Evolutionary conservation across 2,797 vertebrate genomes (phyloP).

Genomic region (Rhynchonycteris naso): DNA sequence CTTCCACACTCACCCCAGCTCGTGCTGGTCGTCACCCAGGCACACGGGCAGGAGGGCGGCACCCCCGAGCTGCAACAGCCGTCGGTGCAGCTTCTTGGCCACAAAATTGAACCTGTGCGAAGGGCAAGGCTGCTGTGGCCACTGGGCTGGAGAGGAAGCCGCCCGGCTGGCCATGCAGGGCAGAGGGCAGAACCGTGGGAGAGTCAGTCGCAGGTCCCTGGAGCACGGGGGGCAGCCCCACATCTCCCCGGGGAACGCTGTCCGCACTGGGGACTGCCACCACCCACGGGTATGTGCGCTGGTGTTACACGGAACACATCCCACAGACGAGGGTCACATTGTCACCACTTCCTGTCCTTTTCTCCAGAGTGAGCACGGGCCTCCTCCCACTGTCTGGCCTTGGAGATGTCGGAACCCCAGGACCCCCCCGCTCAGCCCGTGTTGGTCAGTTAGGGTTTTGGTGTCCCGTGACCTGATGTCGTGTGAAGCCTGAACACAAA

Average conservation of each 20-base stretch:
- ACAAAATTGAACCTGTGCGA: conserved; percentile 95
- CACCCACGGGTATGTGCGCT: rapidly evolving
- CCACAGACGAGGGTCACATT: rapidly evolving
- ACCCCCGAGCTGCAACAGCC: conserved; percentile 93
- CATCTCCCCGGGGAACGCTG: background rate
- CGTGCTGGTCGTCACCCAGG: conserved; percentile 96
- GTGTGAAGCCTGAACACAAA: background rate
- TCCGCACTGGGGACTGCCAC: too few relatives aligned
- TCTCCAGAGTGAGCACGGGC: rapidly evolving
- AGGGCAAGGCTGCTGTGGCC: background rate
- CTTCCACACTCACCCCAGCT: conserved; percentile 91
- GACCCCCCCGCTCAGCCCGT: background rate
- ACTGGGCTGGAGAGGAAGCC: background rate
- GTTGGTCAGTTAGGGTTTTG: too few relatives aligned
- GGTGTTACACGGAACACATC: rapidly evolving
- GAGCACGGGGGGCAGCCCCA: background rate
- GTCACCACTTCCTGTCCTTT: background rate
- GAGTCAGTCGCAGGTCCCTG: too few relatives aligned
- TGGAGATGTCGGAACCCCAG: rapidly evolving
- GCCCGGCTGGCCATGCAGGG: too few relatives aligned
- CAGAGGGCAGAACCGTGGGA: background rate
- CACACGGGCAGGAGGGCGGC: conserved; percentile 88
- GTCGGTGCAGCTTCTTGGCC: conserved; percentile 96
- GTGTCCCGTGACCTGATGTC: background rate
- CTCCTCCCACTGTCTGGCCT: rapidly evolving